Conservation (phyloP, 2,888 invertebrate species). For the Temnothorax rugatulus region DNA sequence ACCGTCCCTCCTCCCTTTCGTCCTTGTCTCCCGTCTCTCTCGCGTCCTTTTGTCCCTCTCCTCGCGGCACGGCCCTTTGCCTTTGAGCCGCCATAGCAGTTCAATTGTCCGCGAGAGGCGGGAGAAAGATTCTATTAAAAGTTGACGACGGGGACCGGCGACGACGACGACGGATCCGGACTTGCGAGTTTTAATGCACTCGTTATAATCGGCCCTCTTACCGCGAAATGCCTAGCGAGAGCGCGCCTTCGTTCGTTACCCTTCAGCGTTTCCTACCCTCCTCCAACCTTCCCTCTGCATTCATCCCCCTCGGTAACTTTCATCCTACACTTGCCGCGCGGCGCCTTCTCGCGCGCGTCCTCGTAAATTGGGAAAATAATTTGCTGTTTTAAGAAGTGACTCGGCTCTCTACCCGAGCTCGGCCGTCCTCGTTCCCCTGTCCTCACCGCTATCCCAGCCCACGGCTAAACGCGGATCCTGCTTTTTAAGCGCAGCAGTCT, state of each 20-base stretch:
- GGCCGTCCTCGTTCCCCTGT: background rate
- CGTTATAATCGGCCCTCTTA: constrained; percentile 82
- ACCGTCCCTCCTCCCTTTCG: background rate
- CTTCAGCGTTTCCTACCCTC: constrained; percentile 44
- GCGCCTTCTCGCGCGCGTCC: constrained; percentile 67
- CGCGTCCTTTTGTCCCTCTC: constrained; percentile 33
- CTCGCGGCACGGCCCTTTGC: constrained; percentile 44
- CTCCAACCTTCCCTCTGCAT: constrained; percentile 14
- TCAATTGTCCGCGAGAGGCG: constrained; percentile 79
- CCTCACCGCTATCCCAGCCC: background rate
- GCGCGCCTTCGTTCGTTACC: constrained; percentile 63
- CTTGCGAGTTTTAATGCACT: constrained; percentile 82
- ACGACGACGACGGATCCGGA: constrained; percentile 73
- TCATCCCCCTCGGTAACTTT: constrained; percentile 56
- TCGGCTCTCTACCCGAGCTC: constrained; percentile 19
- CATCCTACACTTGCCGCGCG: constrained; percentile 17
- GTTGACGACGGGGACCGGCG: constrained; percentile 77
- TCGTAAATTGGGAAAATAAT: constrained; percentile 82
- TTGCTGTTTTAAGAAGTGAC: constrained; percentile 75
- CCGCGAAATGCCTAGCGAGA: constrained; percentile 77
- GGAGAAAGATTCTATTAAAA: constrained; percentile 82
- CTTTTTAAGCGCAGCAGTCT: constrained; percentile 51
- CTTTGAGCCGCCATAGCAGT: constrained; percentile 67
- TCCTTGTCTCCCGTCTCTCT: background rate
- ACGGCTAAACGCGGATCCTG: constrained; percentile 43